phyloP scores from a whole-genome alignment of 2,797 vertebrate genomes.

The Parauchenoglanis punctatus region DNA sequence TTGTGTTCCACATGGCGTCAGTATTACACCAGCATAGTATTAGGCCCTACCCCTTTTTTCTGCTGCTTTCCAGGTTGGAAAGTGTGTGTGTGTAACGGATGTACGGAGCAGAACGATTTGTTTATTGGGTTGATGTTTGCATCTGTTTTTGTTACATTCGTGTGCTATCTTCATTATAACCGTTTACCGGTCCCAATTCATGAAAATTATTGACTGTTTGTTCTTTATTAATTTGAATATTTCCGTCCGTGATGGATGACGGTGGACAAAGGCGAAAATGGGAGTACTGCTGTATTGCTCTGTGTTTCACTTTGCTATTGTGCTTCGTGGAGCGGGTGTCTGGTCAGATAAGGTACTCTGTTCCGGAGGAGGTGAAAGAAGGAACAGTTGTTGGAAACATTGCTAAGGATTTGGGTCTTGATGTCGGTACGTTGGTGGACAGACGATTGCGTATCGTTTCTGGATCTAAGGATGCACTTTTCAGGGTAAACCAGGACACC shows the following conservation, averaged over 20 bases:
- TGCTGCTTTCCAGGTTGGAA: background rate
- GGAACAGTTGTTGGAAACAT: constrained; percentile 70
- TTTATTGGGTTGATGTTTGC: background rate
- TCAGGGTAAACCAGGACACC: constrained; percentile 71
- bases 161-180: background rate
- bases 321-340: background rate
- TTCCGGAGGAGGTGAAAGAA: constrained; percentile 67
- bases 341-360: constrained; percentile 65
- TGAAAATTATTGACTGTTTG: background rate
- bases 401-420: constrained; percentile 69
- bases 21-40: constrained; percentile 41
- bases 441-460: constrained; percentile 65
- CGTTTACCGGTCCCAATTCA: background rate
- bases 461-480: constrained; percentile 56
- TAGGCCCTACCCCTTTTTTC: background rate
- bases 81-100: background rate
- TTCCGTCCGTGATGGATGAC: constrained; percentile 23
- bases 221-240: background rate
- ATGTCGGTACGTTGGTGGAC: constrained; percentile 61
- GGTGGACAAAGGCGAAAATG: constrained; percentile 30
- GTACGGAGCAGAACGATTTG: background rate
- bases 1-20: constrained; percentile 62
- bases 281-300: background rate
- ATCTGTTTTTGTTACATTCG: background rate
- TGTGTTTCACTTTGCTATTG: constrained; percentile 25